Evolutionary conservation across 2,113 vertebrate genomes (phyloP).

Genomic region (Chinchilla lanigera): DNA sequence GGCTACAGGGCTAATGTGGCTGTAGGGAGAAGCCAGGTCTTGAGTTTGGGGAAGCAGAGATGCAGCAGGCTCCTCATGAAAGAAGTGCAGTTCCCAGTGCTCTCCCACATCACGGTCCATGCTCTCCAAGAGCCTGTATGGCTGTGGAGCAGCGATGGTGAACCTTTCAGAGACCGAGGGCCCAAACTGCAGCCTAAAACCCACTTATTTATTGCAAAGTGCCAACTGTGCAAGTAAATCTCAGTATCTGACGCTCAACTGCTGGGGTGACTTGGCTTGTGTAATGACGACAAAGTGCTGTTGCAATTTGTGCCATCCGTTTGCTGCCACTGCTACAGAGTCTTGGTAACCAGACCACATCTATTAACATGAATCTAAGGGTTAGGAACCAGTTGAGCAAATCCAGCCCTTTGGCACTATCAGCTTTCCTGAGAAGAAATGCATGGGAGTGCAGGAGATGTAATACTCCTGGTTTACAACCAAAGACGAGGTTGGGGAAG

Average conservation of each 20-base stretch:
- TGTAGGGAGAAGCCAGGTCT: neutral
- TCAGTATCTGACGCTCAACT: neutral
- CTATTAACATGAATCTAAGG: neutral
- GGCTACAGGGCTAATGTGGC: neutral
- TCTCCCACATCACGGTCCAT: neutral
- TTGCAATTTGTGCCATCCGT: neutral
- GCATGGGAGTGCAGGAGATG: neutral
- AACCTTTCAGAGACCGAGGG: neutral
- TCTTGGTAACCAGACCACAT: neutral
- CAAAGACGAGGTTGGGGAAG: neutral
- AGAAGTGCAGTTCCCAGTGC: neutral
- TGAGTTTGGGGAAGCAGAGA: neutral
- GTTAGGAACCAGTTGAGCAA: neutral
- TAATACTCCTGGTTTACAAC: neutral
- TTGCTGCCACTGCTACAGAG: neutral
- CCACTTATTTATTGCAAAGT: neutral
- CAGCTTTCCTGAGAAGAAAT: neutral
- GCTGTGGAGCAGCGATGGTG: neutral
- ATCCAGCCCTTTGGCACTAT: neutral
- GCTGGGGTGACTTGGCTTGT: neutral
- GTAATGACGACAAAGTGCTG: neutral
- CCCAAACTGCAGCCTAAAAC: neutral
- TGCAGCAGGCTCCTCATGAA: neutral
- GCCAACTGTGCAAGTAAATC: neutral
- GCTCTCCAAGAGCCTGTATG: rapidly evolving